These are phyloP conservation scores for Anadara kagoshimensis DNA, from an alignment of 1,140 invertebrate genomes.

Conservation along the genomic window DNA sequence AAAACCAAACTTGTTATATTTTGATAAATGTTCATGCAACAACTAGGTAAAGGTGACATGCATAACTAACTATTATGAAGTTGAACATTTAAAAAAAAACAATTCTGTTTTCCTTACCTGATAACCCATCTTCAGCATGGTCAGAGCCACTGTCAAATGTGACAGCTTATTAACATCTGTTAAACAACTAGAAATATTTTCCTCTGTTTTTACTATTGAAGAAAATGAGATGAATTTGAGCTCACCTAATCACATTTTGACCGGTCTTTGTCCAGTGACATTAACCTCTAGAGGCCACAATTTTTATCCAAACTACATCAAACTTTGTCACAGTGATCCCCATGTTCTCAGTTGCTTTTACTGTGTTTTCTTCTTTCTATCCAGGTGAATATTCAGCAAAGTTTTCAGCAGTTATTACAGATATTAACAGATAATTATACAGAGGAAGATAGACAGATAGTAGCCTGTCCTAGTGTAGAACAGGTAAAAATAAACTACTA, in stretches of 20 bases:
- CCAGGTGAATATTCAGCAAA: conserved; percentile 90
- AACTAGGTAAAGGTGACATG: too few relatives aligned
- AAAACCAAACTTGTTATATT: too few relatives aligned
- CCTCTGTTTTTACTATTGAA: not conserved
- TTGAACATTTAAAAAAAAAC: too few relatives aligned
- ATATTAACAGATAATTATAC: conserved; percentile 83
- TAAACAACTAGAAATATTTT: not conserved
- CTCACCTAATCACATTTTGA: not conserved
- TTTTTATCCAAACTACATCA: not conserved
- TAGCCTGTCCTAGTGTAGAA: conserved; percentile 91
- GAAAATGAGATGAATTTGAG: not conserved
- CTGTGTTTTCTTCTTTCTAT: conserved; percentile 56
- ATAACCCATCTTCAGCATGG: too few relatives aligned
- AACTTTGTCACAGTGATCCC: too few relatives aligned
- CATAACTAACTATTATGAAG: not conserved
- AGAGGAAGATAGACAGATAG: conserved; percentile 86
- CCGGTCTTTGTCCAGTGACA: not conserved
- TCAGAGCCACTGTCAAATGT: too few relatives aligned
- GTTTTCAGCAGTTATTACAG: conserved; percentile 89
- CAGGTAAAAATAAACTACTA: conserved; percentile 78
- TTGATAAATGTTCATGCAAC: too few relatives aligned
- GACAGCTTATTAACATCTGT: too few relatives aligned
- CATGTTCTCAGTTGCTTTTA: too few relatives aligned
- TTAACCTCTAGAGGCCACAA: not conserved
- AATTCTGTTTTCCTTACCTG: too few relatives aligned